A percentile compares a stretch with the other conserved stretches of the same genome.
These are phyloP conservation scores for Oxystoma pomonae DNA, from an alignment of 2,888 invertebrate genomes.

Conservation along the genomic window DNA sequence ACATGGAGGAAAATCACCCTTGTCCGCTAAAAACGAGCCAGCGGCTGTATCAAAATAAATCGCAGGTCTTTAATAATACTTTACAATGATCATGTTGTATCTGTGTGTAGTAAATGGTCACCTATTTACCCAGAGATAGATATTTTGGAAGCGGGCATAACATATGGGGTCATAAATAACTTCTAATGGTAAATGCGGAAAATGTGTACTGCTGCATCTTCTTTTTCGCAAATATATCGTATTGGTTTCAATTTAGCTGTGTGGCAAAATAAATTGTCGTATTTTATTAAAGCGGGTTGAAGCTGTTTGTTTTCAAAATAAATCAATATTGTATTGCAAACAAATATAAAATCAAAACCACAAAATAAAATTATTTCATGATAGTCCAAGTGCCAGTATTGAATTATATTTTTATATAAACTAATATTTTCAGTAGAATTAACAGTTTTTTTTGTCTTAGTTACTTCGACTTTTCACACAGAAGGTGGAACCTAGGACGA, in stretches of 20 bases:
- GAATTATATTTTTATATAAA: no score
- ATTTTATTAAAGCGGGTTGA: not conserved
- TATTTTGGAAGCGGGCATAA: not conserved
- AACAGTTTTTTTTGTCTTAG: no score
- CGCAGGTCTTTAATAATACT: not conserved
- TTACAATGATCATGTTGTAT: not conserved
- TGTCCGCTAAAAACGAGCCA: not conserved
- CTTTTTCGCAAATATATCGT: not conserved
- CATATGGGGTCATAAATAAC: not conserved
- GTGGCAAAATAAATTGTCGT: not conserved
- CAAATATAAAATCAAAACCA: no score
- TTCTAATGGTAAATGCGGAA: not conserved
- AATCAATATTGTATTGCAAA: not conserved
- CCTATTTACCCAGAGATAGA: not conserved
- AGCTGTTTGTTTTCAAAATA: not conserved
- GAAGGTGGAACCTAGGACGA: no score
- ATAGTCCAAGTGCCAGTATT: no score
- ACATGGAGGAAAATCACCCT: not conserved
- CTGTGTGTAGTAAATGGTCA: not conserved
- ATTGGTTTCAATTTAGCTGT: not conserved
- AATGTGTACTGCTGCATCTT: not conserved
- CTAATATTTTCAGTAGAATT: no score
- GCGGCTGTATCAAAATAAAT: not conserved
- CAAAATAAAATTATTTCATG: no score
- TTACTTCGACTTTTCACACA: no score